Evolutionary conservation across 2,888 invertebrate genomes (phyloP).

Genomic region (Sicus ferrugineus): DNA sequence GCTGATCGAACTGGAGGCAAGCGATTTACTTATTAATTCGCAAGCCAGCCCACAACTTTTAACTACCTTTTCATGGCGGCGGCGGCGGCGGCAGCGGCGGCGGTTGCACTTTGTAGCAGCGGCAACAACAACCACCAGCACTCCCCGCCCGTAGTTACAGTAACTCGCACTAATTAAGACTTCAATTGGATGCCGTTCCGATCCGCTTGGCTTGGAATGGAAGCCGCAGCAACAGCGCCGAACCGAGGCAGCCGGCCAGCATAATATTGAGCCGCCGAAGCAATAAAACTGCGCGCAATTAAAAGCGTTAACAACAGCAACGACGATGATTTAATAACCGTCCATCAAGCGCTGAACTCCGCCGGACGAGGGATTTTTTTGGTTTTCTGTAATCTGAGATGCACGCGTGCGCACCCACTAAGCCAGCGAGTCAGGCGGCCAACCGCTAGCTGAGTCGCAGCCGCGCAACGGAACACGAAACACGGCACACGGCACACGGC

Average conservation of each 20-base stretch:
- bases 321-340: slow-evolving; percentile 21
- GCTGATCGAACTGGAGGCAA: not conserved
- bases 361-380: not conserved
- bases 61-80: slow-evolving; percentile 33
- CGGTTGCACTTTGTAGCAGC: slow-evolving; percentile 33
- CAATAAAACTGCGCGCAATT: too few relatives aligned
- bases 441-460: not conserved
- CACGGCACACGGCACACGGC: slow-evolving; percentile 41
- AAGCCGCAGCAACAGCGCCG: not conserved
- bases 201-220: slow-evolving; percentile 52
- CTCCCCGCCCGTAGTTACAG: slow-evolving; percentile 28
- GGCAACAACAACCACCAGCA: slow-evolving; percentile 27
- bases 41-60: not conserved
- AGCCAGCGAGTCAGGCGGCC: too few relatives aligned
- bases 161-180: slow-evolving; percentile 43
- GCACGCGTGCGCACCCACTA: slow-evolving; percentile 9
- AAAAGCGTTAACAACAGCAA: not conserved
- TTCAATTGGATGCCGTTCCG: slow-evolving; percentile 58
- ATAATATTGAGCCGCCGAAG: slow-evolving; percentile 30
- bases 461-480: not conserved
- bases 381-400: not conserved
- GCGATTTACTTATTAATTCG: not conserved
- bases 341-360: slow-evolving; percentile 11
- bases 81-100: too few relatives aligned
- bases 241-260: slow-evolving; percentile 36